A percentile compares a stretch with the other conserved stretches of the same genome.
Conservation (phyloP, 2,113 vertebrate genomes). For the Nothoprocta perdicaria region DNA sequence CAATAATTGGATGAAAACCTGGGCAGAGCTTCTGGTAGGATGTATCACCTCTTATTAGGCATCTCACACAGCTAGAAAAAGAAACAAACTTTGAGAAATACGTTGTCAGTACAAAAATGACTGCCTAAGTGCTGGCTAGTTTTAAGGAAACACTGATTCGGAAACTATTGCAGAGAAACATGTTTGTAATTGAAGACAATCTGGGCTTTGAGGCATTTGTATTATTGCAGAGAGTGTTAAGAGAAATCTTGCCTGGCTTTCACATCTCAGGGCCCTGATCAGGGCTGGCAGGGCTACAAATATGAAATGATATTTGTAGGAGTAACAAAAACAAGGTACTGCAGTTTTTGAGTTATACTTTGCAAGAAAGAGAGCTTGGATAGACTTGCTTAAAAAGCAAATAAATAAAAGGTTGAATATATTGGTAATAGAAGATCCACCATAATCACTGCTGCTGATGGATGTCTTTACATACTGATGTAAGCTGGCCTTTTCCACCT, state of each 20-base stretch:
- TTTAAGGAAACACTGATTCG: neutral
- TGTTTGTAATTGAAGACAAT: neutral
- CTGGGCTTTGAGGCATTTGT: neutral
- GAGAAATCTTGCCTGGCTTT: neutral
- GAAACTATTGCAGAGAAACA: neutral
- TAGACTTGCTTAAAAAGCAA: neutral
- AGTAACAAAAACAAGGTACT: neutral
- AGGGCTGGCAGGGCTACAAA: neutral
- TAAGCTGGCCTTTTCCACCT: neutral
- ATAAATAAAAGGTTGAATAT: neutral
- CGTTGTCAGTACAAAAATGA: neutral
- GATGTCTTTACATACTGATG: neutral
- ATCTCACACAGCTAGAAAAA: neutral
- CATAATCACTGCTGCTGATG: neutral
- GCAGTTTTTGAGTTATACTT: neutral
- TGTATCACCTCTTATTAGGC: neutral
- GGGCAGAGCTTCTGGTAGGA: neutral
- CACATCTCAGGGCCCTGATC: neutral
- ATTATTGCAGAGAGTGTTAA: neutral
- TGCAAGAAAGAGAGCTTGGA: neutral
- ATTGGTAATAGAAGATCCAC: neutral
- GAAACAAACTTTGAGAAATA: neutral
- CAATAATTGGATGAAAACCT: rapidly evolving
- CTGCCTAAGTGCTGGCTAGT: neutral
- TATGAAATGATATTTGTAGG: neutral